Base-by-base conservation (phyloP, 2,888 invertebrate genomes). In the Hirtodrosophila duncani region DNA sequence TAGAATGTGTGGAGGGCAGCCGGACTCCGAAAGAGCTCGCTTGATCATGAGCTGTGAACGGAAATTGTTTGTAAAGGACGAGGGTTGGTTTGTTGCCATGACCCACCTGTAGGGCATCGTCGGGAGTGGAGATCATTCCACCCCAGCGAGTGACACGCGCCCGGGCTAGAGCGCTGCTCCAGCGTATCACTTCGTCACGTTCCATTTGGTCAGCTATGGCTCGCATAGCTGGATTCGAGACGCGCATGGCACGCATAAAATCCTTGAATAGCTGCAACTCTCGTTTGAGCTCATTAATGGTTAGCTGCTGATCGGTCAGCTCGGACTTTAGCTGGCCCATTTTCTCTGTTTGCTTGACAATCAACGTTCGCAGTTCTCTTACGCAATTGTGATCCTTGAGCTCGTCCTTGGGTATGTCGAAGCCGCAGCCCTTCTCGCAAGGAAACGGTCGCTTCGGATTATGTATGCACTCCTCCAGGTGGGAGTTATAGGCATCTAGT, bases 81-180 rank as follows among this genome's bases (percentile, higher is more conserved):
- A 49, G 23, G 53, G 38, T 20, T 21, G 8, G 7, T 7, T 16
- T n/a, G 4, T 18, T n/a, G 7, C 1, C 1, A n/a, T 1, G 3
- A 21, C 62, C 83, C 85, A 95, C 95, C 91, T 95, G 95, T 68
- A 97, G 88, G 41, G 95, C 93, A 87, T 96, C 95, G 85, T 98
- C 98, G 0, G 98, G 98, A 7, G 98, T 98, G 17, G 97, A 97
- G 82, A 98, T 98, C 97, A 98, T 97, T 45, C 98, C 98, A 43
- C 98, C 98, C 98, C 98, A 98, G 49, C 98, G 90, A 1, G 97
- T 97, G 30, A 98, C 98, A 52, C 97, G 88, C 10, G 96, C 96
- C 31, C 95, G 88, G 0, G 94, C 89, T 33, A 97, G 87, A 0
- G 94, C 92, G 69, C 91, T 92, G 31, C 95, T 94, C 97, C 97